Percentiles rank a stretch among this genome's conserved stretches.
Evolutionary conservation across 2,113 vertebrate species (phyloP).

Genomic region (Monopterus albus): DNA sequence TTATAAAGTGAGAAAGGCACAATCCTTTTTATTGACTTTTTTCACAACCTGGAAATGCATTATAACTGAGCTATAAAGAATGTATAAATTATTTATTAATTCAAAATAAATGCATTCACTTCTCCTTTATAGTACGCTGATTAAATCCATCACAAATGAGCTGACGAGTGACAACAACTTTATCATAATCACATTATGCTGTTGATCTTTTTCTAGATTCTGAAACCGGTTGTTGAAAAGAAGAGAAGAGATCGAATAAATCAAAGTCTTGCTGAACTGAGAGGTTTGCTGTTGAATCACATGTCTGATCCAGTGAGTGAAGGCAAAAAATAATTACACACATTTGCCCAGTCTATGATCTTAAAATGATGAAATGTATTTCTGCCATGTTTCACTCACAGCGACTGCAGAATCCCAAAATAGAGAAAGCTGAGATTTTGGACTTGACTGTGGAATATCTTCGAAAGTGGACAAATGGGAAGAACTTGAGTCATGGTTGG

Average conservation of each 20-base stretch:
- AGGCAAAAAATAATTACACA: too few species aligned
- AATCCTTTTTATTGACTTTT: too few species aligned
- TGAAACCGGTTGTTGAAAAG: conserved; percentile 82
- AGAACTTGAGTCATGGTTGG: conserved; percentile 45
- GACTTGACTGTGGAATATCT: conserved; percentile 80
- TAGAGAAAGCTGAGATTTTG: conserved; percentile 83
- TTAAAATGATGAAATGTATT: conserved; percentile 10
- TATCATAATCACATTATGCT: not conserved
- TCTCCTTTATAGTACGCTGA: not conserved
- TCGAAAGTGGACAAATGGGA: conserved; percentile 62
- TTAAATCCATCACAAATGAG: not conserved
- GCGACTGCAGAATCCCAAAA: conserved; percentile 82
- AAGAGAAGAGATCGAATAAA: conserved; percentile 83
- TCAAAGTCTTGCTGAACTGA: conserved; percentile 75
- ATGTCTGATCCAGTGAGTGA: conserved; percentile 76
- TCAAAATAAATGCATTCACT: not conserved
- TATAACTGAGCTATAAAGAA: not conserved
- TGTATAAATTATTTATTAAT: not conserved
- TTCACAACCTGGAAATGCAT: not conserved
- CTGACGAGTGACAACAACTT: not conserved
- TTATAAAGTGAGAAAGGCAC: too few species aligned
- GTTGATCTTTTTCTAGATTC: conserved; percentile 51
- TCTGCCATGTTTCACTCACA: conserved; percentile 25
- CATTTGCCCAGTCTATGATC: not conserved
- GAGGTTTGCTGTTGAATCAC: conserved; percentile 68